Evolutionary conservation across 2,797 vertebrate species (phyloP), one percentile per base, ranked within the genome.

Genomic region (Allobates femoralis): DNA sequence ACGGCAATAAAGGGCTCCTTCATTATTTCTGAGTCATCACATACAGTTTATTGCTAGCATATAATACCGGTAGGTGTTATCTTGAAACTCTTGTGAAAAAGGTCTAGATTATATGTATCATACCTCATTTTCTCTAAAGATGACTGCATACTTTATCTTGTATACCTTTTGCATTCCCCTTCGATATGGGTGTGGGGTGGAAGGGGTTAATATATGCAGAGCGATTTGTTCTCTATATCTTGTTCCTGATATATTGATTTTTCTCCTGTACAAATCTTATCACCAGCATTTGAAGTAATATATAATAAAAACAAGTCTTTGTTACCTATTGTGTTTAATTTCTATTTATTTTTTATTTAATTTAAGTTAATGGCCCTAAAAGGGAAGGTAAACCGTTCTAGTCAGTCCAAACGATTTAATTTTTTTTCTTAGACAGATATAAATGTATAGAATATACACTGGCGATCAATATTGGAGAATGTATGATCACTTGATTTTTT

Each of bases 1-100:
- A 81, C 23, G 69, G 41, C 34, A 85, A 53, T 46, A 74, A 81
- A 78, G 56, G 69, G 85, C 77, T 86, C 37, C 28, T 41, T 53
- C 77, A 86, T 53, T 23, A 32, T 51, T 16, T 62, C 56, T 26
- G 1, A 3, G 34, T 79, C n/a, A 46, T 74, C 19, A 50, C 28
- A 28, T 28, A 28, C 28, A 58, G 56, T 76, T 77, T 77, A 32
- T 56, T 78, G n/a, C 3, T 32, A 23, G 19, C 10, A 26, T 15
- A 53, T 50, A 46, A n/a, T n/a, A n/a, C n/a, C n/a, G n/a, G 41
- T 41, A 74, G 3, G 3, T 51, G 26, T 28, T 75, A 55, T 55
- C 14, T 37, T 56, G 28, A 78, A 76, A 18, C 74, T 55, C 50
- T 28, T 77, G 51, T 56, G 30, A 32, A 5, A 34, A 55, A 77